Evolutionary conservation across 2,888 invertebrate species (phyloP).

Genomic region (Xestia ashworthii): DNA sequence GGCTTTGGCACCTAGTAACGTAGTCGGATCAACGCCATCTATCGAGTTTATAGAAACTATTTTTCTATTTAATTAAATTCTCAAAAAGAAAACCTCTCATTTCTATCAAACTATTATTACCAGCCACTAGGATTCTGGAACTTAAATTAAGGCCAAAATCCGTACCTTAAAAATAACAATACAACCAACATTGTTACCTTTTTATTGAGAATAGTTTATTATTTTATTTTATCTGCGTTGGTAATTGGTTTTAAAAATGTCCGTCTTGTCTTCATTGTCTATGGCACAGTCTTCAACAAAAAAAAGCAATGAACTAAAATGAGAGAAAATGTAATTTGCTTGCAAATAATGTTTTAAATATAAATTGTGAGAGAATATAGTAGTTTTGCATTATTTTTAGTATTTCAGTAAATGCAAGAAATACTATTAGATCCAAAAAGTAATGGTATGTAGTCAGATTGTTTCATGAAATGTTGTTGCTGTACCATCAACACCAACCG

Average conservation of each 20-base stretch:
- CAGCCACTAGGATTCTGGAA: not conserved
- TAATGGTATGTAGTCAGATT: constrained; percentile 79
- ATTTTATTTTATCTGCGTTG: constrained; percentile 28
- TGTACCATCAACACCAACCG: constrained; percentile 78
- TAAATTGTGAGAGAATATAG: constrained; percentile 71
- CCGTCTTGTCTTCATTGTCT: constrained; percentile 40
- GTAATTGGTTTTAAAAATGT: constrained; percentile 3
- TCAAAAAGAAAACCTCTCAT: no score
- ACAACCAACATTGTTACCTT: not conserved
- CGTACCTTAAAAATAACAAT: not conserved
- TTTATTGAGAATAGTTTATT: not conserved
- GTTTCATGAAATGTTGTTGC: constrained; percentile 68
- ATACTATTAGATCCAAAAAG: constrained; percentile 70
- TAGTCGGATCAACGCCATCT: no score
- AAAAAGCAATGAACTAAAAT: constrained; percentile 71
- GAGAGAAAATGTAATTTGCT: constrained; percentile 71
- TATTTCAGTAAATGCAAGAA: constrained; percentile 65
- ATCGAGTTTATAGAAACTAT: no score
- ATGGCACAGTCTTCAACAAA: constrained; percentile 52
- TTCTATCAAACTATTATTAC: not conserved
- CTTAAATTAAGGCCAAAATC: not conserved
- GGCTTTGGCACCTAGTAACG: no score
- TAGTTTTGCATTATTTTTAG: constrained; percentile 59
- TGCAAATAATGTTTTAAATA: constrained; percentile 67
- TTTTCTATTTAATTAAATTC: no score